Evolutionary conservation across 2,888 invertebrate species (phyloP), one percentile per base, ranked within the genome.

Genomic region (Drepanosiphum platanoidis): DNA sequence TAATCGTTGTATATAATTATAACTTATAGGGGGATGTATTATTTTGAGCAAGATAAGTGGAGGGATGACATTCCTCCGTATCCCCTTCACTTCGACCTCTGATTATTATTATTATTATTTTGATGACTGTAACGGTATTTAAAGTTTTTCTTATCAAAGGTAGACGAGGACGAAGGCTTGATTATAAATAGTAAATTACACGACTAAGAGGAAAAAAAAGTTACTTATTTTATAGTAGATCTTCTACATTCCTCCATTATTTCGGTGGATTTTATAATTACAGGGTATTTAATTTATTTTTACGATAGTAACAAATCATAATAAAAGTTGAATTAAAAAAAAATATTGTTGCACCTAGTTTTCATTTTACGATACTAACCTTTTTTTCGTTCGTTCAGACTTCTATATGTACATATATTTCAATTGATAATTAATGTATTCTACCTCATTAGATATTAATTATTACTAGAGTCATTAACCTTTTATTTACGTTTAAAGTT

Each of bases 61-160:
- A n/a, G n/a, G n/a, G n/a, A n/a, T n/a, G n/a, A n/a, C n/a, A n/a
- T n/a, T n/a, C n/a, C n/a, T n/a, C n/a, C n/a, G n/a, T n/a, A n/a
- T n/a, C n/a, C n/a, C n/a, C n/a, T n/a, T n/a, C n/a, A n/a, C n/a
- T n/a, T n/a, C n/a, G n/a, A n/a, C n/a, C n/a, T n/a, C n/a, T n/a
- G n/a, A n/a, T 46, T 46, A 46, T 11, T 13, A 9, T 52, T 52
- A 52, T 52, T 22, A 52, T 52, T 52, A 22, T 52, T 52, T 15
- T 46, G 46, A 46, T 46, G 46, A 15, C 9, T 15, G 3, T 46
- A 46, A 3, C 11, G 9, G 46, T 3, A 1, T 46, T 39, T 78
- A n/a, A n/a, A n/a, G n/a, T 77, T 77, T 66, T 42, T 64, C 30
- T n/a, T 42, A 64, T 3, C 30, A 27, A 61, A 36, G 77, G 61